Evolutionary conservation across 2,888 invertebrate genomes (phyloP), one percentile per base, ranked within the genome.

Genomic region (Phanerotoma sp.): DNA sequence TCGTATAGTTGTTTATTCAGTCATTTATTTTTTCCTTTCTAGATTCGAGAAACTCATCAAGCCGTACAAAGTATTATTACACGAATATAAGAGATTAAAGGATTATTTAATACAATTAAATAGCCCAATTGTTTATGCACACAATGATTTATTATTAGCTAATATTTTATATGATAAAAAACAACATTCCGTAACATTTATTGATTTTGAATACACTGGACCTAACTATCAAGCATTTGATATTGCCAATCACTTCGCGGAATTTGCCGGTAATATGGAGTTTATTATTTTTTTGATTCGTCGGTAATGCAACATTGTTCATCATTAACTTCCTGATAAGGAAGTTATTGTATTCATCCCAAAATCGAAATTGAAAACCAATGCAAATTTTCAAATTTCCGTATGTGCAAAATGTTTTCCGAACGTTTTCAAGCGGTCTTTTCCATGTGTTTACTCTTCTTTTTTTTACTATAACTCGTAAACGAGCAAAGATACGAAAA

Each of bases 241-340:
- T 78, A 94, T 99, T 75, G 97, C 91, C 46, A 96, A 98, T 81
- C 98, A 99, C 81, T 99, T 99, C 80, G 88, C 91, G 68, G 98
- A 99, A 82, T 97, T 92, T 81, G 93, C 91, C 65, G 98, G 97
- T 88, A 79, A 82, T 80, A 79, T n/a, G n/a, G n/a, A n/a, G n/a
- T 51, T 45, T 35, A 33, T 37, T 20, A 21, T 18, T 33, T 25
- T 9, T 11, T 28, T 28, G 32, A 18, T 46, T 44, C 10, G 25
- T 48, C 30, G 33, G 13, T 25, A 46, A 33, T 30, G 28, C 21
- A 22, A 21, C 10, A n/a, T n/a, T n/a, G n/a, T n/a, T n/a, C n/a
- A n/a, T n/a, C n/a, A n/a, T n/a, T n/a, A n/a, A n/a, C n/a, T n/a
- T n/a, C n/a, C n/a, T n/a, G n/a, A n/a, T n/a, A n/a, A n/a, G n/a